Conservation (phyloP, 2,888 invertebrate genomes). For the Drosophila borborema region DNA sequence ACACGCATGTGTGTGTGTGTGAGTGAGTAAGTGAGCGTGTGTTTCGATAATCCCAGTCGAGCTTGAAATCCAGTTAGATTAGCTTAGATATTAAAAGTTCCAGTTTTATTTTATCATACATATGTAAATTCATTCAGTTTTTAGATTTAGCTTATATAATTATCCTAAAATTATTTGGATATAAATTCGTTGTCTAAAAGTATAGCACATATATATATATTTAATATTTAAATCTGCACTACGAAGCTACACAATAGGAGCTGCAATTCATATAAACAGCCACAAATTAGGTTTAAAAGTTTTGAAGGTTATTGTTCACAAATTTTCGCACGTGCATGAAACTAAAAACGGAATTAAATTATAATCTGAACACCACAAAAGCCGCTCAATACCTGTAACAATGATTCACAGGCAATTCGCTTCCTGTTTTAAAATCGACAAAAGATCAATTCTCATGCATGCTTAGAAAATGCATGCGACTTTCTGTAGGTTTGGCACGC, state of each 20-base stretch:
- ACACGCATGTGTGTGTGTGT: conserved; percentile 2
- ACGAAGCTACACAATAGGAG: no score
- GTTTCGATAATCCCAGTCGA: conserved; percentile 44
- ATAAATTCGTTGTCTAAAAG: no score
- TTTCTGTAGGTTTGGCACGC: conserved; percentile 31
- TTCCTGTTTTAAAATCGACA: background rate
- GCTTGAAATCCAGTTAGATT: conserved; percentile 10
- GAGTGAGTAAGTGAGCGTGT: conserved; percentile 7
- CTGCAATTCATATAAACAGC: background rate
- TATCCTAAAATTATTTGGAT: no score
- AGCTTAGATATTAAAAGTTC: background rate
- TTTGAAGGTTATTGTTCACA: background rate
- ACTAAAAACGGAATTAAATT: background rate
- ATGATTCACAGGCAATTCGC: background rate
- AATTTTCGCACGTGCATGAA: background rate
- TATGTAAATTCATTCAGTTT: no score
- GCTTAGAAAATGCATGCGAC: conserved; percentile 18
- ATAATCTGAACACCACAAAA: background rate
- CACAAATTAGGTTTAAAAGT: background rate
- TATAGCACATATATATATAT: no score
- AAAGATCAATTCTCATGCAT: conserved; percentile 3
- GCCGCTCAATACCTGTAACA: background rate
- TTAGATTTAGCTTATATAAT: no score
- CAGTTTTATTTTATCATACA: background rate
- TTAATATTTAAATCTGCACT: no score